Evolutionary conservation across 1,140 invertebrate genomes (phyloP).

Genomic region (Drosophila tristis): DNA sequence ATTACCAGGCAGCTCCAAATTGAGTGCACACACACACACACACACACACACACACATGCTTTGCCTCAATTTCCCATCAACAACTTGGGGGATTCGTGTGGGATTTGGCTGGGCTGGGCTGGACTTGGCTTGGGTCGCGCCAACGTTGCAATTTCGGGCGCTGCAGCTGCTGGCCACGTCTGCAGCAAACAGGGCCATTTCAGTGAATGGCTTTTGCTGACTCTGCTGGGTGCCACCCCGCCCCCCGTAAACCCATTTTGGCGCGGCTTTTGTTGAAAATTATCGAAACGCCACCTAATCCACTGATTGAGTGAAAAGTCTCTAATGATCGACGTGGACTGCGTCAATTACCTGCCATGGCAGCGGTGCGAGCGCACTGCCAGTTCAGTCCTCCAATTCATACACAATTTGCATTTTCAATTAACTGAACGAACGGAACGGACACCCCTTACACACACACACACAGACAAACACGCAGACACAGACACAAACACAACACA

Average conservation of each 20-base stretch:
- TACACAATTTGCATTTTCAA: constrained; percentile 77
- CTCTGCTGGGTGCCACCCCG: neutral
- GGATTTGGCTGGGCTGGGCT: constrained; percentile 17
- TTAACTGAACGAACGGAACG: constrained; percentile 51
- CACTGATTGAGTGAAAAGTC: constrained; percentile 51
- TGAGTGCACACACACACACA: constrained; percentile 9
- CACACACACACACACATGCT: constrained; percentile 23
- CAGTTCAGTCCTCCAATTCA: constrained; percentile 42
- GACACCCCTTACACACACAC: constrained; percentile 6
- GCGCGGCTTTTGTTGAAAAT: constrained; percentile 43
- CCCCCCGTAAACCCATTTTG: constrained; percentile 12
- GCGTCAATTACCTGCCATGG: constrained; percentile 47
- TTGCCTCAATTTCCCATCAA: constrained; percentile 56
- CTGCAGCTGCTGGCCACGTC: constrained; percentile 48
- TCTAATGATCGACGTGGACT: constrained; percentile 48
- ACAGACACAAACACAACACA: constrained; percentile 20
- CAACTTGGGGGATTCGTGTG: constrained; percentile 40
- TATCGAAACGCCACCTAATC: constrained; percentile 48
- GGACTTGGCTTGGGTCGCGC: constrained; percentile 3
- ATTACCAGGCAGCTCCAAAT: constrained; percentile 47
- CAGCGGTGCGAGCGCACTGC: constrained; percentile 10
- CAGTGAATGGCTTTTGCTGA: constrained; percentile 42
- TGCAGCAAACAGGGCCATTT: constrained; percentile 35
- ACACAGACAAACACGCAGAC: constrained; percentile 10
- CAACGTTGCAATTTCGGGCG: constrained; percentile 52